Conservation (phyloP, 2,888 invertebrate genomes). For the Ganaspis brasiliensis region DNA sequence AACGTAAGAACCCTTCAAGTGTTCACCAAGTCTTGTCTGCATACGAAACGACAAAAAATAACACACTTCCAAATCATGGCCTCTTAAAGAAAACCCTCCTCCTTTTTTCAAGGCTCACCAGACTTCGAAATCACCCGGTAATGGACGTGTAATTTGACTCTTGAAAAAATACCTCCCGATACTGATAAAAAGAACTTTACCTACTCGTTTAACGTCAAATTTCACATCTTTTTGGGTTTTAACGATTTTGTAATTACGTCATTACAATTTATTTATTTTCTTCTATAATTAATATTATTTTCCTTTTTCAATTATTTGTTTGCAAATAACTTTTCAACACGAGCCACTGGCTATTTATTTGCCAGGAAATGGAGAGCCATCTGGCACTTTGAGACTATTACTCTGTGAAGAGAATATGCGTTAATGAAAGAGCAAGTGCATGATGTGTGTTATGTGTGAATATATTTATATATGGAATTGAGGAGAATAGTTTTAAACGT, state of each 20-base stretch:
- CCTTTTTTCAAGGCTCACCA: constrained; percentile 19
- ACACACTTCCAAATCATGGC: constrained; percentile 61
- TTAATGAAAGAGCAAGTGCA: constrained; percentile 25
- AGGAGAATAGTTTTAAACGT: constrained; percentile 15
- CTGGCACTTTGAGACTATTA: no score
- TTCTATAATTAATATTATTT: no score
- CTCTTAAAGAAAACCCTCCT: constrained; percentile 57
- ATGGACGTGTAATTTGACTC: constrained; percentile 28
- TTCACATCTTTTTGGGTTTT: not conserved
- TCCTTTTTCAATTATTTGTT: no score
- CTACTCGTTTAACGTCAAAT: not conserved
- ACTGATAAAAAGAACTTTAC: constrained; percentile 7
- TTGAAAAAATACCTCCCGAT: not conserved
- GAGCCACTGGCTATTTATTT: no score
- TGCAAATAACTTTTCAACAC: no score
- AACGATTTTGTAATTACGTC: no score
- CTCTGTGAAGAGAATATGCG: no score
- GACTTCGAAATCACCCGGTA: constrained; percentile 22
- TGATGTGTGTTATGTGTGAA: constrained; percentile 9
- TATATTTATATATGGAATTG: constrained; percentile 18
- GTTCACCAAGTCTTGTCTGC: constrained; percentile 66
- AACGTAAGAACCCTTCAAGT: constrained; percentile 65
- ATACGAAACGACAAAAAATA: constrained; percentile 66
- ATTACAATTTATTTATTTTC: no score
- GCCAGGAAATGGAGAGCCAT: no score